Conservation (phyloP, 2,113 vertebrate genomes). For the Nipponia nippon region DNA sequence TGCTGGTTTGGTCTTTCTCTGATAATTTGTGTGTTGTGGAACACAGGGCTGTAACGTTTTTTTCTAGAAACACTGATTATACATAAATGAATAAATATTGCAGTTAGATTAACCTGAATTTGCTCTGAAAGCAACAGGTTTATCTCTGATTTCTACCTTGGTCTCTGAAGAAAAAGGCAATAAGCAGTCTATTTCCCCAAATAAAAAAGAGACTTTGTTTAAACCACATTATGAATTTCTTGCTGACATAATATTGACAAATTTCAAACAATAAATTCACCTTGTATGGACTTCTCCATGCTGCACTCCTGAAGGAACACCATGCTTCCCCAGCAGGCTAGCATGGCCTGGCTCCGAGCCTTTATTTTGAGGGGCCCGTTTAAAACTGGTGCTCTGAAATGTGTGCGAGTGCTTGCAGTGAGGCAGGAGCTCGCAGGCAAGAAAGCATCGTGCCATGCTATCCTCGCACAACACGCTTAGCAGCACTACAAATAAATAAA, state of each 20-base stretch:
- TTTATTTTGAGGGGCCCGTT: not conserved
- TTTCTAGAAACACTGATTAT: not conserved
- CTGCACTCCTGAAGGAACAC: not conserved
- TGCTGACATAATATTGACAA: not conserved
- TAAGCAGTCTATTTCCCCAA: not conserved
- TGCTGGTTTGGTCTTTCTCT: not conserved
- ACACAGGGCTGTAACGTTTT: not conserved
- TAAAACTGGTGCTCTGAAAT: not conserved
- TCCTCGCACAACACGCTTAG: not conserved
- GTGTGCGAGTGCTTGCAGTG: not conserved
- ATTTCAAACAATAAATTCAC: not conserved
- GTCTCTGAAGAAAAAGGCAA: not conserved
- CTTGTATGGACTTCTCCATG: not conserved
- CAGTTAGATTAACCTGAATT: not conserved
- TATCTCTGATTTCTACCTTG: not conserved
- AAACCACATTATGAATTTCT: not conserved
- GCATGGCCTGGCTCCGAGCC: not conserved
- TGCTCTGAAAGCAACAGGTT: not conserved
- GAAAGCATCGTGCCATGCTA: not conserved
- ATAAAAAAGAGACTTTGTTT: not conserved
- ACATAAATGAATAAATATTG: not conserved
- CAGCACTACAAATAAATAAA: not conserved
- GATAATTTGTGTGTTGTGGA: not conserved
- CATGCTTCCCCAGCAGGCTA: accelerated
- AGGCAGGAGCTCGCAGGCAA: not conserved